Percentiles rank a stretch among this genome's conserved stretches.
Evolutionary conservation across 2,797 vertebrate genomes (phyloP).

Genomic region (Gallinago solitaria): DNA sequence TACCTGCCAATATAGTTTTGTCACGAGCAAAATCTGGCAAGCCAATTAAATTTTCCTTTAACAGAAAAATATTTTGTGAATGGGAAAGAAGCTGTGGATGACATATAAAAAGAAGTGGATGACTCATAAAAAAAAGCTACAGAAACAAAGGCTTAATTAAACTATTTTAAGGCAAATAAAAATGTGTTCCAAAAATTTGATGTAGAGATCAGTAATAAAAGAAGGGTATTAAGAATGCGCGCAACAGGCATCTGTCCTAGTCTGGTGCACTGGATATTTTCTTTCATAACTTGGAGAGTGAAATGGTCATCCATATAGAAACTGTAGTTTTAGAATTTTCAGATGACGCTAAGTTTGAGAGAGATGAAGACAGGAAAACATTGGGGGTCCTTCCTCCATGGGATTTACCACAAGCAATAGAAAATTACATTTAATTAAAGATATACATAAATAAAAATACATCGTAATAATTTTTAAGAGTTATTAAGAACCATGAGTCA

Average conservation of each 20-base stretch:
- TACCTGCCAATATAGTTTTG: neutral
- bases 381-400: neutral
- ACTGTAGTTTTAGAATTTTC: neutral
- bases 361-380: neutral
- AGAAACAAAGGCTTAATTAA: constrained; percentile 5
- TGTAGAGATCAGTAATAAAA: neutral
- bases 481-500: neutral
- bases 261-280: neutral
- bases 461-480: neutral
- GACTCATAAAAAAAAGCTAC: constrained; percentile 5
- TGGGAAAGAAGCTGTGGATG: neutral
- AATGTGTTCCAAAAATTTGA: neutral
- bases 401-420: neutral
- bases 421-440: neutral
- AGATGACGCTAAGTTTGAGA: neutral
- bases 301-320: neutral
- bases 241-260: neutral
- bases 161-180: neutral
- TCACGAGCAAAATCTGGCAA: neutral
- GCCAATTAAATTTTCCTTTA: neutral
- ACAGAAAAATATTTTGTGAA: neutral
- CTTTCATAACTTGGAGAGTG: neutral
- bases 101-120: neutral
- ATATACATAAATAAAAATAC: neutral
- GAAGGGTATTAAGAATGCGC: neutral